Evolutionary conservation across 2,888 invertebrate species (phyloP).

Genomic region (Cosmorhoe ocellata): DNA sequence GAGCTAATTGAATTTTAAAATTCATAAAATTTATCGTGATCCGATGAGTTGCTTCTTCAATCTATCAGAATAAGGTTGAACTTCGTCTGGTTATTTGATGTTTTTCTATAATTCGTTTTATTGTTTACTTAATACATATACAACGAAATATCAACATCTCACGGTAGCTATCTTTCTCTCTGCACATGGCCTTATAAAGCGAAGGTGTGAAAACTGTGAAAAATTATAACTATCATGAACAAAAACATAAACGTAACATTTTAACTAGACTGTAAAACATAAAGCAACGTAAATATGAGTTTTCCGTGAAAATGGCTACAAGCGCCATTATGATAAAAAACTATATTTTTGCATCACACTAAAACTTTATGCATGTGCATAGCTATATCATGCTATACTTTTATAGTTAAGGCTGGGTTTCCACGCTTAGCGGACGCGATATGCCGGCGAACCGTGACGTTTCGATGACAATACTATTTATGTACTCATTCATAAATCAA

Average conservation of each 20-base stretch:
- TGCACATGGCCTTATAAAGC: too few species aligned
- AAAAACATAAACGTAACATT: constrained; percentile 3
- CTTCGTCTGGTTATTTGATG: too few species aligned
- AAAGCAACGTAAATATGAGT: constrained; percentile 12
- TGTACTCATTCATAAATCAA: too few species aligned
- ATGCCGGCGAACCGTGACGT: neutral
- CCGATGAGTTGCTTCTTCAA: too few species aligned
- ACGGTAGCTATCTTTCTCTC: too few species aligned
- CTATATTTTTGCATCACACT: constrained; percentile 55
- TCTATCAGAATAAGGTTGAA: too few species aligned
- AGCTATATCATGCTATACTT: neutral
- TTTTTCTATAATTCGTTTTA: too few species aligned
- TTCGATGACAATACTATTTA: too few species aligned
- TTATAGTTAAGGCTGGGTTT: neutral
- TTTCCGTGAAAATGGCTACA: constrained; percentile 27
- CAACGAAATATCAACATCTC: too few species aligned
- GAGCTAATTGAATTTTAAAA: too few species aligned
- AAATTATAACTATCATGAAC: neutral
- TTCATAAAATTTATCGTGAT: too few species aligned
- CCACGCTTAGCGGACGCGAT: neutral
- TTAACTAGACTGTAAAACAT: constrained; percentile 15
- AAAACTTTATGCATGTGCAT: constrained; percentile 44
- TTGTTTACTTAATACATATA: too few species aligned
- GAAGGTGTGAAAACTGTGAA: neutral
- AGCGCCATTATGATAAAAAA: constrained; percentile 61